Base-by-base conservation (phyloP, 2,113 vertebrate species). In the Catagonus wagneri region DNA sequence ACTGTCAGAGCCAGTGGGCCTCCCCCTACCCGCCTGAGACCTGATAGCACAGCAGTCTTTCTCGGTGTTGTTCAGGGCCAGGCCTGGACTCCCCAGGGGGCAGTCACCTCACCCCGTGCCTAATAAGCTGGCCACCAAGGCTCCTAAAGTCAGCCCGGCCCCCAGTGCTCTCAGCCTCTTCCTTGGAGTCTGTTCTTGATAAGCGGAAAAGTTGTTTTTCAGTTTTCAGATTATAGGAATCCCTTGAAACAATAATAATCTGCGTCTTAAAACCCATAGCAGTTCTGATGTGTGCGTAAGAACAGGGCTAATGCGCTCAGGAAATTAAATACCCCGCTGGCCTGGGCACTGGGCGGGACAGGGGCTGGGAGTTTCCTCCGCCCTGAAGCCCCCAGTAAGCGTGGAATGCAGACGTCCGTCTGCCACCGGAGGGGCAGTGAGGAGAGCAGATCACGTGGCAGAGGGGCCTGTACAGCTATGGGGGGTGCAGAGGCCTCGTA, bases 141-240 rank as follows among this genome's bases (percentile, higher is more conserved):
- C n/a, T 27, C 39, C 16, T 32, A 22, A 54, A 22, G 44, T 14
- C 34, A 56, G 32, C 0, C 0, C 27, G 65, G 54, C 22, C 39
- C n/a, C 68, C 44, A 19, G 29, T 3, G n/a, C 54, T 39, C 52
- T 81, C 44, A 60, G 71, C 52, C 39, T 78, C 56, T 22, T 69
- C 39, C 52, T 39, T 25, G 8, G 58, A 92, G 23, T 66, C 85
- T 72, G 52, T 79, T 95, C 65, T 96, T 71, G 60, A 44, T 86
- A 76, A 88, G 29, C 54, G 44, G 65, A 52, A 71, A 94, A 92
- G 78, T 39, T 95, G 58, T 65, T 91, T 80, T 92, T 78, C 66
- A 93, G 58, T 60, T 87, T 71, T 85, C 11, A 3, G 90, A 92
- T 96, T 88, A 93, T 25, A 96, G 32, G 95, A 86, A 96, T 95